Evolutionary conservation across 2,888 invertebrate genomes (phyloP).

Genomic region (Campopleginae sp.): DNA sequence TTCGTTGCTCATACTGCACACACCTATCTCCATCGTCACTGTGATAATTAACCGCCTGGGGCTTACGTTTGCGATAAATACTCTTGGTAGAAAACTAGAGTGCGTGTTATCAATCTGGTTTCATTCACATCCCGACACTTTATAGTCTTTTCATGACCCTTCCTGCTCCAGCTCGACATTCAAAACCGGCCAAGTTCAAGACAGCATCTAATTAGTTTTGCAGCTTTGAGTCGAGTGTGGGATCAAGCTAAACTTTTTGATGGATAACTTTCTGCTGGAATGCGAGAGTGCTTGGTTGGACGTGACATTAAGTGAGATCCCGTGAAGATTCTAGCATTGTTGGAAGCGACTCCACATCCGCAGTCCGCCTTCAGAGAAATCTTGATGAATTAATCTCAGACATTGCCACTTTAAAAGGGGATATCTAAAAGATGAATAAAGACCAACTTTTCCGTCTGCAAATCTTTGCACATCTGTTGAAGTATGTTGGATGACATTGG

Average conservation of each 20-base stretch:
- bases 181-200: neutral
- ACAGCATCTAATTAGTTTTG: conserved; percentile 69
- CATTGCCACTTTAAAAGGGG: neutral
- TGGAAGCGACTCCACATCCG: conserved; percentile 5
- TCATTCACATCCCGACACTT: neutral
- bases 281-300: conserved; percentile 1
- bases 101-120: neutral
- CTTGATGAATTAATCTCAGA: conserved; percentile 5
- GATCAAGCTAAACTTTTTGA: conserved; percentile 1
- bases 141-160: neutral
- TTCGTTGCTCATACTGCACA: neutral
- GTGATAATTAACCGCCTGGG: neutral
- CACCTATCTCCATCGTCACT: neutral
- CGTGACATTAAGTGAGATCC: neutral
- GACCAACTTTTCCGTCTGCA: neutral
- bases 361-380: neutral
- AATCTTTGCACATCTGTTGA: neutral
- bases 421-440: neutral
- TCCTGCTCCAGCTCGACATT: neutral
- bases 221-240: conserved; percentile 50
- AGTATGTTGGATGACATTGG: neutral
- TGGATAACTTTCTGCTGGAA: conserved; percentile 8
- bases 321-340: conserved; percentile 10
- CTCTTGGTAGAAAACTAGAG: neutral
- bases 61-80: neutral